Percentiles rank a stretch among this genome's conserved stretches.
Evolutionary conservation across 2,797 vertebrate species (phyloP).

Genomic region (Amphiprion clarkii): DNA sequence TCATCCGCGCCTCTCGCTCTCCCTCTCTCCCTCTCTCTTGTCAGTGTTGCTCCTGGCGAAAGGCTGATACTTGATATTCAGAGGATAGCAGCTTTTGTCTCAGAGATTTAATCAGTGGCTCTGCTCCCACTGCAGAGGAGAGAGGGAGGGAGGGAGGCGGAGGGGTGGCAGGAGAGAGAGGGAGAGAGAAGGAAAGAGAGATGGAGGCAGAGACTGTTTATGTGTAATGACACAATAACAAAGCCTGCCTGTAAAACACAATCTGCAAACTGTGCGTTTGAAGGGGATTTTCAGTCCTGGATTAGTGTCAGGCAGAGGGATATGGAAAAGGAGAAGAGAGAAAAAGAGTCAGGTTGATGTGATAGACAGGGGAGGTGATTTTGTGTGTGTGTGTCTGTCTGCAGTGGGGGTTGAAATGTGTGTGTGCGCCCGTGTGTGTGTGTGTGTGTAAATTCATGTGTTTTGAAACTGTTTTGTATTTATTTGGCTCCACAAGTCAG

Average conservation of each 20-base stretch:
- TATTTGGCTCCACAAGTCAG: constrained; percentile 65
- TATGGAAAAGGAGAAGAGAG: constrained; percentile 75
- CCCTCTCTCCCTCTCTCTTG: constrained; percentile 79
- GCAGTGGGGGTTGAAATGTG: constrained; percentile 53
- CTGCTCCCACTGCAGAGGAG: constrained; percentile 85
- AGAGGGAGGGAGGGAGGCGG: constrained; percentile 65
- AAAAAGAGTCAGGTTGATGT: constrained; percentile 79
- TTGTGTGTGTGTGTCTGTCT: constrained; percentile 53
- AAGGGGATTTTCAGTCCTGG: constrained; percentile 85
- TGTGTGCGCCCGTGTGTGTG: constrained; percentile 22
- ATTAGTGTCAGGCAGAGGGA: constrained; percentile 85
- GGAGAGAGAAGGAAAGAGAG: constrained; percentile 75
- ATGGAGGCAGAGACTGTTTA: constrained; percentile 86
- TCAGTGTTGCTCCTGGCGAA: constrained; percentile 86
- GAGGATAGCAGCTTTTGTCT: constrained; percentile 88
- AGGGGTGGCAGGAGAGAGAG: constrained; percentile 71
- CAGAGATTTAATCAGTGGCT: constrained; percentile 88
- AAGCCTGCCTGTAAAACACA: constrained; percentile 86
- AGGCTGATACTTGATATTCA: constrained; percentile 90
- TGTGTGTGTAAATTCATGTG: constrained; percentile 37
- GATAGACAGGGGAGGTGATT: constrained; percentile 78
- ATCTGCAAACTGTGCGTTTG: constrained; percentile 86
- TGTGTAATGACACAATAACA: constrained; percentile 90
- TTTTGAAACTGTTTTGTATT: constrained; percentile 65
- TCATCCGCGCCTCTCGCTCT: constrained; percentile 79